Conservation (phyloP, 2,797 vertebrate genomes). For the Darevskia nairensis region DNA sequence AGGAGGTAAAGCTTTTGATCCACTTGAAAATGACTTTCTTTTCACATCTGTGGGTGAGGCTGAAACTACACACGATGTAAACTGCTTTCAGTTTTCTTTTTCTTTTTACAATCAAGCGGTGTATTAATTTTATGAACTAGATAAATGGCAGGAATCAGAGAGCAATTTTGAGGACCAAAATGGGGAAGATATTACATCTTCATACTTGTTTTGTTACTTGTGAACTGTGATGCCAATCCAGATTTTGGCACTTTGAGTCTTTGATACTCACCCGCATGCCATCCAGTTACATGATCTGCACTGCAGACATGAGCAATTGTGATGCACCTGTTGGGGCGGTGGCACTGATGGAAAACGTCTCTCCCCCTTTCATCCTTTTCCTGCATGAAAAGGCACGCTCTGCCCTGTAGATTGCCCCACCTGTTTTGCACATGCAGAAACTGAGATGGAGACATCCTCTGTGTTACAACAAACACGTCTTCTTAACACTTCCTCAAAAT, state of each 20-base stretch:
- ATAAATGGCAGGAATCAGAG: background rate
- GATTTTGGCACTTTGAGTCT: background rate
- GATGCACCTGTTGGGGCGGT: background rate
- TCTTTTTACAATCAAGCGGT: too few species aligned
- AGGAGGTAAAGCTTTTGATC: slow-evolving; percentile 74
- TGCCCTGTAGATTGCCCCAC: background rate
- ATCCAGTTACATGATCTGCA: background rate
- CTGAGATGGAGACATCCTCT: background rate
- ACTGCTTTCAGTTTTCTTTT: too few species aligned
- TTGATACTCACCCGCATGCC: background rate
- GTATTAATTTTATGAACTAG: too few species aligned
- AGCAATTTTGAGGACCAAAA: background rate
- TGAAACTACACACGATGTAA: background rate
- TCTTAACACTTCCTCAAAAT: too few species aligned
- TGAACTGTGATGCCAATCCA: background rate
- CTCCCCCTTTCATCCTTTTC: background rate
- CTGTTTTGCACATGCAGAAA: background rate
- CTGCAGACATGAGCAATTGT: background rate
- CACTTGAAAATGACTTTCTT: background rate
- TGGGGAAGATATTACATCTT: background rate
- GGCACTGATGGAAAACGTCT: background rate
- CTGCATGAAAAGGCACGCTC: background rate
- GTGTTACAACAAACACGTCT: too few species aligned
- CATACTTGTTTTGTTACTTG: background rate
- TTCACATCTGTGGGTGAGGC: background rate